Evolutionary conservation across 92 coral and sea anemone genomes (phyloP), one percentile per base, ranked within the genome.

Genomic region (Zoanthus gigantus): DNA sequence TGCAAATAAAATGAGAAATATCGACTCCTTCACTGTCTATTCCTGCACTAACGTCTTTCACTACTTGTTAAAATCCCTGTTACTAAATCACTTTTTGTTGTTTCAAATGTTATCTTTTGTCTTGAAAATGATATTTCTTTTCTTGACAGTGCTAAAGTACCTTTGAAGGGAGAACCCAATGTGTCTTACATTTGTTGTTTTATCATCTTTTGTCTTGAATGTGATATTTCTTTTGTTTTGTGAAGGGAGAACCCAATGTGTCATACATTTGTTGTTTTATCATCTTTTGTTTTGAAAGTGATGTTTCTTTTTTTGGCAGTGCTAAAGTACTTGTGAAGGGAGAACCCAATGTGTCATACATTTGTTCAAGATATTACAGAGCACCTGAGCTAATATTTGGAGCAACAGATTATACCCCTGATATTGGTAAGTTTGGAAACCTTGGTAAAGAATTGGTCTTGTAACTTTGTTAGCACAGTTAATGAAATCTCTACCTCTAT

Each of bases 351-450:
- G 99, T 97, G 78, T 96, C 99, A 9, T 97, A 97, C 94, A 97
- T 97, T 60, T 97, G 99, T 87, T 97, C 99, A 79, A 96, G 99
- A 90, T 97, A 97, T 85, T 97, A 97, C 72, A 92, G 99, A 67
- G 99, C 99, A 86, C 99, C 99, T 48, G 99, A 97, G 81, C 94
- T 97, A 10, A 97, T 97, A 86, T 97, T 97, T 95, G 99, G 99
- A 71, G 99, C 99, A 29, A 97, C 99, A 74, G 99, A 97, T 89
- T 97, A 97, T 90, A 95, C 99, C 8, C 98, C 99, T 28, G 98
- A 97, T 86, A 97, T 97, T 74, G 99, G 99, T 96, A 89, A 71
- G 88, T 71, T 68, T 63, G 7, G 28, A n/a, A 63, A 63, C 0
- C 10, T 17, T 16, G 17, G 29, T 11, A 1, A 50, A 7, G 9